Base-by-base conservation (phyloP, 2,113 vertebrate genomes). In the Misgurnus mizolepis region DNA sequence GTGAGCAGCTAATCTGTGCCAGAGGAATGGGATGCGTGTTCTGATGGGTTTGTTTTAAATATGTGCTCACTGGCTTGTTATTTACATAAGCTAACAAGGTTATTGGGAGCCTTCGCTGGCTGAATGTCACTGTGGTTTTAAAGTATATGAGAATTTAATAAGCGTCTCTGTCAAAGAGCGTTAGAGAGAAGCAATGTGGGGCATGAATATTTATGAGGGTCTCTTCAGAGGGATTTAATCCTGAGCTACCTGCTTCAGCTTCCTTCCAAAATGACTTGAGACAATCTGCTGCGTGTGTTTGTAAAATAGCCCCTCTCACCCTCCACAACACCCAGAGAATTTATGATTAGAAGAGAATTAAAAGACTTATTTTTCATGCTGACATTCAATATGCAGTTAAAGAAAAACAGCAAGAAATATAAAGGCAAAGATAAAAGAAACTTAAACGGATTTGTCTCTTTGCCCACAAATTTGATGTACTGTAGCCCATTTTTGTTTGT, bases 1-100 rank as follows among this genome's bases (percentile, higher is more conserved):
- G 45, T 65, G 47, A 78, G 43, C 39, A 60, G 80, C 76, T 77
- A 79, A 79, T 84, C 76, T 68, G 55, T 60, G 49, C 47, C 75
- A 78, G 43, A 68, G 49, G 39, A 82, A 65, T 22, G 56, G 53
- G 39, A 73, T 80, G 67, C 78, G 80, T 80, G 67, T 78, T 73
- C 49, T 76, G 50, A 77, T 53, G 68, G 66, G 78, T 78, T 74
- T 70, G 75, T 85, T 79, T 53, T 79, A 81, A 83, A 79, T 66
- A 81, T 79, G 76, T 83, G 79, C 76, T 81, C 80, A 67, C 82
- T 56, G 75, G 56, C 82, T 69, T 74, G 76, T 90, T 90, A 90
- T 90, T 91, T 90, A 91, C 88, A 87, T 86, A 82, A 84, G 88
- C 87, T 91, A 89, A 90, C 90, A 89, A 89, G 89, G 88, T 88